Evolutionary conservation across 2,113 vertebrate species (phyloP).

Genomic region (Siniperca knerii): DNA sequence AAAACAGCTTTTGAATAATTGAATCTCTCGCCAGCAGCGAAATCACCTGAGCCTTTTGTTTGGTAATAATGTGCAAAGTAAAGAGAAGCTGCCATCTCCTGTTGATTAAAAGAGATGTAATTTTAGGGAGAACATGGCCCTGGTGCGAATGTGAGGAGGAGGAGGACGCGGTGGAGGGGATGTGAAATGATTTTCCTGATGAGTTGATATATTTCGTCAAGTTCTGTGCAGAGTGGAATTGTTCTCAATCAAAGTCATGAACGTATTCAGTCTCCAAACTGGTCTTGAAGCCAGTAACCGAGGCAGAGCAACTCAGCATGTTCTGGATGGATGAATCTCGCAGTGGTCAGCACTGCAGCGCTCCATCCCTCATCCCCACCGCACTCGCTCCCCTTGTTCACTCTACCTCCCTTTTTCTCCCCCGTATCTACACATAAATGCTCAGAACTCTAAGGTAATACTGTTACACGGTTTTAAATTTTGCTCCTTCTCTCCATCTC

Average conservation of each 20-base stretch:
- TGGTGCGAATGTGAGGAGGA: neutral
- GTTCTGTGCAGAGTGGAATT: slow-evolving; percentile 16
- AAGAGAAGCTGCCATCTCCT: slow-evolving; percentile 32
- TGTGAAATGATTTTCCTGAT: slow-evolving; percentile 30
- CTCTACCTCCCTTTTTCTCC: slow-evolving; percentile 22
- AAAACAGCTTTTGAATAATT: slow-evolving; percentile 69
- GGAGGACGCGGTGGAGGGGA: neutral
- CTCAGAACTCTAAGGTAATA: slow-evolving; percentile 16
- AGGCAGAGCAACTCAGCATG: slow-evolving; percentile 60
- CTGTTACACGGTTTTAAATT: neutral
- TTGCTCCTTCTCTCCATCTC: neutral
- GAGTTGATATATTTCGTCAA: slow-evolving; percentile 27
- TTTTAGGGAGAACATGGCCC: slow-evolving; percentile 3
- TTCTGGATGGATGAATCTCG: slow-evolving; percentile 73
- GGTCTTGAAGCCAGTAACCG: slow-evolving; percentile 52
- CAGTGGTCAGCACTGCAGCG: slow-evolving; percentile 73
- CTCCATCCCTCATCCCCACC: slow-evolving; percentile 23
- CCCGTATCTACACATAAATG: slow-evolving; percentile 6
- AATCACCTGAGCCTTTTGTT: slow-evolving; percentile 50
- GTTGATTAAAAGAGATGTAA: slow-evolving; percentile 53
- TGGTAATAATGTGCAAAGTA: slow-evolving; percentile 57
- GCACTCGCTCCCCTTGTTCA: slow-evolving; percentile 17
- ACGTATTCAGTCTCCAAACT: slow-evolving; percentile 40
- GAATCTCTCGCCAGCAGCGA: slow-evolving; percentile 30
- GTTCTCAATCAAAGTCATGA: slow-evolving; percentile 46